These are phyloP conservation scores for Lepidocyrtoides sp. DNA, from an alignment of 2,888 invertebrate species.

Conservation along the genomic window DNA sequence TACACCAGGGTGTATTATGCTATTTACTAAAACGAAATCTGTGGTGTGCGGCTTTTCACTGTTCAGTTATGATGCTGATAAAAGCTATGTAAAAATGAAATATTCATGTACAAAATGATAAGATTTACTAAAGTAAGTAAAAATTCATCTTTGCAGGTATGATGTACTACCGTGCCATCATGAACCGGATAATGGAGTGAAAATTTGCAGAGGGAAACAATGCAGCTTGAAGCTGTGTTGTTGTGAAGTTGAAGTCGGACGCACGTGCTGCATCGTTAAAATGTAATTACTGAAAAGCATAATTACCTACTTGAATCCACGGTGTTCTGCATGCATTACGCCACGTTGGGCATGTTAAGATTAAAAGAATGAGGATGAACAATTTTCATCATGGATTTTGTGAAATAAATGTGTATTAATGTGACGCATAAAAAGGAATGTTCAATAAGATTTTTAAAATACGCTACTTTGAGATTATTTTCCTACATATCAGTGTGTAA, in stretches of 20 bases:
- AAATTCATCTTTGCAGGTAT: not conserved
- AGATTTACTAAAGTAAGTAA: not conserved
- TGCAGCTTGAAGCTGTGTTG: not conserved
- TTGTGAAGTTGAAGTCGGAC: not conserved
- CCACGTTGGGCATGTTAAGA: too few species aligned
- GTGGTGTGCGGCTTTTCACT: not conserved
- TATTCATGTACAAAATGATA: not conserved
- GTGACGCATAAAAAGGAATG: too few species aligned
- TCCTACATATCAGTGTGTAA: not conserved
- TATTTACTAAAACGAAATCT: not conserved
- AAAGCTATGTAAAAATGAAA: not conserved
- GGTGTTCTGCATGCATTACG: too few species aligned
- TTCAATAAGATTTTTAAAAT: too few species aligned
- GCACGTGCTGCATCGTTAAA: not conserved
- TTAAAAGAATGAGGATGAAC: too few species aligned
- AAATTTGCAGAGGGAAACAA: not conserved
- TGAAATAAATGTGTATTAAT: too few species aligned
- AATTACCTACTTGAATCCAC: too few species aligned
- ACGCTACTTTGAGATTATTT: too few species aligned
- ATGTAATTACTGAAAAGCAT: not conserved
- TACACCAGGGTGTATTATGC: not conserved
- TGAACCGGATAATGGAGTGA: constrained; percentile 12
- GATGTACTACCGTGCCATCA: not conserved
- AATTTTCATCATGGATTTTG: too few species aligned
- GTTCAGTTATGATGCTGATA: not conserved